phyloP scores from a whole-genome alignment of 2,113 vertebrate genomes.

The Arenaria interpres region DNA sequence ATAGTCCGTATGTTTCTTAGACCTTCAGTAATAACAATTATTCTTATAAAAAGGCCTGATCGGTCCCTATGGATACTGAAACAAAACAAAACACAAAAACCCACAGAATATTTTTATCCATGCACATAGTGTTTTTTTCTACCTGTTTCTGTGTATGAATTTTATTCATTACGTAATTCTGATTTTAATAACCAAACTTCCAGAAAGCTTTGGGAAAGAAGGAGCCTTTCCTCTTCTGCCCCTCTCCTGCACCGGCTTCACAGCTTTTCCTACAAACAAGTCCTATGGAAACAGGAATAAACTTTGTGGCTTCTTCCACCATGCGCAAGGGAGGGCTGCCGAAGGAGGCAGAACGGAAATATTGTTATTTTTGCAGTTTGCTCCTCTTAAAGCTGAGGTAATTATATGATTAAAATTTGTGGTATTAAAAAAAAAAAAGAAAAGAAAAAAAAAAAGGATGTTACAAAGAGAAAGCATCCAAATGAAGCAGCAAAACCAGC shows the following conservation, averaged over 20 bases:
- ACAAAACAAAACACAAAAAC: background rate
- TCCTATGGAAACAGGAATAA: background rate
- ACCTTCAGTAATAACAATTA: background rate
- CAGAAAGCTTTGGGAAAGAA: background rate
- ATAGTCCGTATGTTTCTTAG: background rate
- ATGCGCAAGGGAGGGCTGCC: rapidly evolving
- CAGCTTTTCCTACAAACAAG: background rate
- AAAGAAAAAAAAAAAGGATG: background rate
- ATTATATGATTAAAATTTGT: background rate
- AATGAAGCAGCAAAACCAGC: background rate
- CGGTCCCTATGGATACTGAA: background rate
- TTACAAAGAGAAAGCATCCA: background rate
- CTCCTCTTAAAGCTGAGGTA: background rate
- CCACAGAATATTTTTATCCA: too few relatives aligned
- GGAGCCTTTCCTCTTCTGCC: background rate
- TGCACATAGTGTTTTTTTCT: background rate
- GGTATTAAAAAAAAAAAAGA: background rate
- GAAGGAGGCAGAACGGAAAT: background rate
- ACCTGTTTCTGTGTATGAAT: too few relatives aligned
- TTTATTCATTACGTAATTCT: background rate
- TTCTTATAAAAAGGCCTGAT: background rate
- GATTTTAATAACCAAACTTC: background rate
- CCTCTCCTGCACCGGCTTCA: background rate
- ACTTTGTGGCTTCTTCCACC: background rate
- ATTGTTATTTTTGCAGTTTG: background rate